Conservation (phyloP, 1,140 invertebrate genomes). For the Cryptotermes secundus region DNA sequence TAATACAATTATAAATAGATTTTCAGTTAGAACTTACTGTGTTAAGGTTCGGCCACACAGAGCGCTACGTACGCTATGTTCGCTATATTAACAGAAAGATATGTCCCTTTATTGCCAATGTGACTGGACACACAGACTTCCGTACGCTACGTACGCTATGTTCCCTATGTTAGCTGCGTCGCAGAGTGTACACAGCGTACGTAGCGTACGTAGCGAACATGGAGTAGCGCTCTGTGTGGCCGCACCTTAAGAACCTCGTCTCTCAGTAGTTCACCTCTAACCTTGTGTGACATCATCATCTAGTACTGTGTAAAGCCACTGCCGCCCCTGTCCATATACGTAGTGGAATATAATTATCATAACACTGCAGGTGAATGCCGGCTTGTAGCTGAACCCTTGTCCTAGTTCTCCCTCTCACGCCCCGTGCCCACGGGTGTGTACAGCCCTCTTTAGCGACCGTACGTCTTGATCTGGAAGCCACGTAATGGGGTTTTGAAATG, state of each 20-base stretch:
- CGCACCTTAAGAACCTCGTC: not conserved
- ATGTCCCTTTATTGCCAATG: no score
- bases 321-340: not conserved
- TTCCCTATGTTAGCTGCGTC: no score
- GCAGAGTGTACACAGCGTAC: no score
- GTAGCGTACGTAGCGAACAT: no score
- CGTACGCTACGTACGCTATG: no score
- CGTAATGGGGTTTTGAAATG: constrained; percentile 6
- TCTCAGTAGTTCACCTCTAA: not conserved
- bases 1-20: no score
- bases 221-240: no score
- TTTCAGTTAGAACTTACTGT: no score
- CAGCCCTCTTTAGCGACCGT: not conserved
- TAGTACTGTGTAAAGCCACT: not conserved
- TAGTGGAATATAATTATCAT: not conserved
- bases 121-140: no score
- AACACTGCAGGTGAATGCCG: not conserved
- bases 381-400: not conserved
- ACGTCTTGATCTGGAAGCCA: not conserved
- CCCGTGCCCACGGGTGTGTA: not conserved
- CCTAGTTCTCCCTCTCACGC: not conserved
- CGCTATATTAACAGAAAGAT: no score
- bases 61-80: no score
- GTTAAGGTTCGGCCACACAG: no score
- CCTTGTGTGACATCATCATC: not conserved